Percentiles rank a stretch among this genome's conserved stretches.
Evolutionary conservation across 1,140 invertebrate species (phyloP).

Genomic region (Euglossa dilemma): DNA sequence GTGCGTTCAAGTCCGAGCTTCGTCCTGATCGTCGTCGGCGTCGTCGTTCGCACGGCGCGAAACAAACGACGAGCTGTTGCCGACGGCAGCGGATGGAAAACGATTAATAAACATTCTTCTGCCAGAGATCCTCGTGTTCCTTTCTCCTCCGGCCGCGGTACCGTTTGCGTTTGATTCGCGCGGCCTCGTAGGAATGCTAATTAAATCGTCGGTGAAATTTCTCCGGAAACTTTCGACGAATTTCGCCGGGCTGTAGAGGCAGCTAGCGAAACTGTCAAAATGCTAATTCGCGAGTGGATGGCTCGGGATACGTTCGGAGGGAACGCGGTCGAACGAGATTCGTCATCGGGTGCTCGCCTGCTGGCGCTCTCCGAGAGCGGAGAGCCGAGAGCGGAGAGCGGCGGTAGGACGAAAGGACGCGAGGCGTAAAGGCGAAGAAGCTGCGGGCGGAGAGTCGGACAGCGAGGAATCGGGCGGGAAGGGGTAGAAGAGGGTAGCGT

Average conservation of each 20-base stretch:
- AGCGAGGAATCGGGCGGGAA: not conserved
- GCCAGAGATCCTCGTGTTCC: conserved; percentile 45
- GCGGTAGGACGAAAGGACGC: not conserved
- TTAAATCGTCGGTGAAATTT: conserved; percentile 81
- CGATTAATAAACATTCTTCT: conserved; percentile 79
- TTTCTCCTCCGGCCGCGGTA: conserved; percentile 30
- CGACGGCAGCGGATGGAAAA: conserved; percentile 45
- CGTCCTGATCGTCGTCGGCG: too few relatives aligned
- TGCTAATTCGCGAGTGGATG: conserved; percentile 1
- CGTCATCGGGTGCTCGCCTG: not conserved
- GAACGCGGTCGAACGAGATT: not conserved
- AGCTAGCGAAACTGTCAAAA: conserved; percentile 11
- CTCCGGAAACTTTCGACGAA: conserved; percentile 54
- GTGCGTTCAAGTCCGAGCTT: not conserved
- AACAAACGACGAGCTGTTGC: not conserved
- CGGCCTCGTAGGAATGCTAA: conserved; percentile 78
- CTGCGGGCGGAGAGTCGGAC: not conserved
- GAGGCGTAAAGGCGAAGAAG: conserved; percentile 20
- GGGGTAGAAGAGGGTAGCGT: not conserved
- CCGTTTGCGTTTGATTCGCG: conserved; percentile 69
- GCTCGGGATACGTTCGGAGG: not conserved
- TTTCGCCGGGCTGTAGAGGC: not conserved
- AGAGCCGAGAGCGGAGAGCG: too few relatives aligned
- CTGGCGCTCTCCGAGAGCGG: too few relatives aligned
- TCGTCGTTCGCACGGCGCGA: too few relatives aligned